Conservation (phyloP, 2,888 invertebrate species). For the Dexiosoma caninum region DNA sequence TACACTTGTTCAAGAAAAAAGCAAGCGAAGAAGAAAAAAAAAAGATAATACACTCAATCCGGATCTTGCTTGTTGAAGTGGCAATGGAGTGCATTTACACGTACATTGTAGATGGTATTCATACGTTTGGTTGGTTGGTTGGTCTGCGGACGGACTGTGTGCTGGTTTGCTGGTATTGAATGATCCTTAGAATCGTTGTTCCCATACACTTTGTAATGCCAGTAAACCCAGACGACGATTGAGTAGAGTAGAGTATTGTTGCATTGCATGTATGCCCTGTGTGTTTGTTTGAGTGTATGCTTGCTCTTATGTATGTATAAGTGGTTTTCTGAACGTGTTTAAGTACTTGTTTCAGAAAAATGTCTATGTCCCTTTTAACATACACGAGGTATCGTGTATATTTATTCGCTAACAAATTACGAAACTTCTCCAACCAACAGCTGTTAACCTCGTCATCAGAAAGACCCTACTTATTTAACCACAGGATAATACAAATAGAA, state of each 20-base stretch:
- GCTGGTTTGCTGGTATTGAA: conserved; percentile 36
- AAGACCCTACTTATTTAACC: conserved; percentile 53
- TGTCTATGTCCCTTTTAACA: conserved; percentile 15
- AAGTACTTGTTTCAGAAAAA: conserved; percentile 58
- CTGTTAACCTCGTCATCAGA: conserved; percentile 39
- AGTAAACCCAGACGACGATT: conserved; percentile 47
- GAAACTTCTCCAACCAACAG: conserved; percentile 27
- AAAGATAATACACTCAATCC: conserved; percentile 42
- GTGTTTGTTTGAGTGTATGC: not conserved
- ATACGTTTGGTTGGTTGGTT: conserved; percentile 2
- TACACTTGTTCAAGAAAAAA: conserved; percentile 11
- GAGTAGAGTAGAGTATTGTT: conserved; percentile 39
- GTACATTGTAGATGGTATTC: conserved; percentile 21
- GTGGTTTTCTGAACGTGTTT: conserved; percentile 62
- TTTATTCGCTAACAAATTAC: conserved; percentile 37
- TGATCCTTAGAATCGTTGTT: conserved; percentile 37
- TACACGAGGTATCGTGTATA: no score
- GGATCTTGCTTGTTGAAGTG: conserved; percentile 54
- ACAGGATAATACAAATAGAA: conserved; percentile 42
- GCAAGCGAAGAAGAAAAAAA: not conserved
- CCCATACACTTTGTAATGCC: conserved; percentile 28
- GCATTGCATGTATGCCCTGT: not conserved
- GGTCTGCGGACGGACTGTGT: not conserved
- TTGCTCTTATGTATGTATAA: conserved; percentile 24
- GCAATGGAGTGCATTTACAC: conserved; percentile 57